A percentile compares a stretch with the other conserved stretches of the same genome.
Conservation (phyloP, 2,797 vertebrate species). For the Eutrigla gurnardus region DNA sequence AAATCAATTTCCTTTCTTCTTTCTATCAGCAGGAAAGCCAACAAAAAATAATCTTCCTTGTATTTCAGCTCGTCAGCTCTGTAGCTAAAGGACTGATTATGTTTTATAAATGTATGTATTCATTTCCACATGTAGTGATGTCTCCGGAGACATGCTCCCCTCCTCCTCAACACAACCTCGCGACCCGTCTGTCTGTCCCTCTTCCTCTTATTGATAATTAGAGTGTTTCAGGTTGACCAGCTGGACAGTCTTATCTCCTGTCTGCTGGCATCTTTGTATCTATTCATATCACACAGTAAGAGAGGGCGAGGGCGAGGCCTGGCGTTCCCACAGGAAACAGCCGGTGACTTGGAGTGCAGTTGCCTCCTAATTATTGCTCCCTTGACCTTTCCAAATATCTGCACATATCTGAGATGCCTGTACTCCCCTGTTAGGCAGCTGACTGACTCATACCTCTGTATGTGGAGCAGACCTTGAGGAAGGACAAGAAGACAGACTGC, state of each 20-base stretch:
- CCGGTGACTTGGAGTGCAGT: constrained; percentile 40
- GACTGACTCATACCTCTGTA: constrained; percentile 29
- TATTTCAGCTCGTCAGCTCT: constrained; percentile 17
- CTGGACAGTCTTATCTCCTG: constrained; percentile 41
- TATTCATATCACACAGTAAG: constrained; percentile 52
- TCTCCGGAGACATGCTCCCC: constrained; percentile 1
- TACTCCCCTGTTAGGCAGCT: constrained; percentile 41
- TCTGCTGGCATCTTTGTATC: constrained; percentile 47
- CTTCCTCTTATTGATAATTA: constrained; percentile 40
- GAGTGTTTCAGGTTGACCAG: constrained; percentile 40
- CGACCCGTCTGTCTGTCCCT: constrained; percentile 14
- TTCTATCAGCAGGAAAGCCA: constrained; percentile 3
- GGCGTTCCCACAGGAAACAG: constrained; percentile 51
- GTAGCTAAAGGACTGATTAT: constrained; percentile 26
- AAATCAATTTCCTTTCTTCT: constrained; percentile 1
- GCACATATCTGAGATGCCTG: constrained; percentile 49
- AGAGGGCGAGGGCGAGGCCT: constrained; percentile 22
- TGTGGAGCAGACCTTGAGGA: constrained; percentile 14
- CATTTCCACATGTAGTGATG: constrained; percentile 22
- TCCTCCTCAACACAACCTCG: constrained; percentile 14
- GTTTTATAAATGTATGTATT: constrained; percentile 23
- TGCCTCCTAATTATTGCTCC: constrained; percentile 61
- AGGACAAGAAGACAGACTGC: neutral
- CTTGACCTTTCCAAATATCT: constrained; percentile 53
- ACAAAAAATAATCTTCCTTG: constrained; percentile 31